phyloP scores from a whole-genome alignment of 1,140 invertebrate genomes.

The Drosophila dunni region DNA sequence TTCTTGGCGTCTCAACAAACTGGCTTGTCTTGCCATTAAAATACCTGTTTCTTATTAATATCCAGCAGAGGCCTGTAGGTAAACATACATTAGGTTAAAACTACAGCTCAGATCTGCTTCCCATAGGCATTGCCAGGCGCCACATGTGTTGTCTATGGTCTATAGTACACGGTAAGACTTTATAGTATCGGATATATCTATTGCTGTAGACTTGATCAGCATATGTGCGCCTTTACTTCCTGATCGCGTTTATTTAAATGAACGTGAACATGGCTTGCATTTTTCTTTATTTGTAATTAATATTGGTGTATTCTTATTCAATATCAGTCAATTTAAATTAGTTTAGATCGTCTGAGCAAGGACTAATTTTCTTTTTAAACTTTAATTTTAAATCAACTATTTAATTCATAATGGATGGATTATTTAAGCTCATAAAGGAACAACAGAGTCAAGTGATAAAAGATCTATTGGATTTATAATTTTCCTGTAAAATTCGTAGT shows the following conservation, averaged over 20 bases:
- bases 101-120: constrained; percentile 27
- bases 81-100: neutral
- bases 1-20: constrained; percentile 34
- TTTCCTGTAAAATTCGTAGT: too few species aligned
- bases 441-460: too few species aligned
- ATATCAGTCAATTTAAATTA: too few species aligned
- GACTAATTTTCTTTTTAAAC: too few species aligned
- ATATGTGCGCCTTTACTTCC: constrained; percentile 20
- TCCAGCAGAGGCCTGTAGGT: constrained; percentile 1
- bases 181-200: too few species aligned
- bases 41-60: constrained; percentile 58
- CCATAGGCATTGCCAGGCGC: constrained; percentile 8
- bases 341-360: too few species aligned
- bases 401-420: too few species aligned
- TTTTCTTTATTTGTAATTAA: too few species aligned
- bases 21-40: constrained; percentile 69
- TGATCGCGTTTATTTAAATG: constrained; percentile 12
- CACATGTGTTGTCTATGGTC: constrained; percentile 22
- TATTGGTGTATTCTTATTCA: too few species aligned
- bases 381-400: too few species aligned
- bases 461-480: too few species aligned
- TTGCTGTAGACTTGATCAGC: constrained; percentile 12
- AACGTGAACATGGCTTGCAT: neutral
- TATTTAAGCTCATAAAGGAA: too few species aligned
- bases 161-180: constrained; percentile 7